Conservation (phyloP, 2,888 invertebrate genomes). For the Salpingus planirostris region DNA sequence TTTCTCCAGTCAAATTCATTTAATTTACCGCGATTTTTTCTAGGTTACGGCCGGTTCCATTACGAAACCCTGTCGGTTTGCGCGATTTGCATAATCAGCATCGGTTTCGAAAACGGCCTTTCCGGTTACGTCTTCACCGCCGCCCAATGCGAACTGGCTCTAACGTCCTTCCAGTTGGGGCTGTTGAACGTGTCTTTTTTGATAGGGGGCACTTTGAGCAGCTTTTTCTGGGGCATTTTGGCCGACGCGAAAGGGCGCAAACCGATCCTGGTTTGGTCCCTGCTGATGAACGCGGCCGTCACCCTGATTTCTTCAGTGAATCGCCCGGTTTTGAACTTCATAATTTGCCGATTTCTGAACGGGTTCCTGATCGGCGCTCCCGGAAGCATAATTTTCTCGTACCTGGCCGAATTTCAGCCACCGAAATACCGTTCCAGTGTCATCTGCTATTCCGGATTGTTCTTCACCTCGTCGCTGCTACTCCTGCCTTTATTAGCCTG, state of each 20-base stretch:
- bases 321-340: slow-evolving; percentile 17
- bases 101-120: slow-evolving; percentile 57
- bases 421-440: slow-evolving; percentile 49
- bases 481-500: slow-evolving; percentile 48
- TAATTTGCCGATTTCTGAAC: slow-evolving; percentile 52
- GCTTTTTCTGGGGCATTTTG: slow-evolving; percentile 71
- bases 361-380: slow-evolving; percentile 45
- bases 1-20: background rate
- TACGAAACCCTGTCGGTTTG: slow-evolving; percentile 54
- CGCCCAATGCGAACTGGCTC: slow-evolving; percentile 58
- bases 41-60: slow-evolving; percentile 65
- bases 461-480: slow-evolving; percentile 56
- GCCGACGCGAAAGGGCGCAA: slow-evolving; percentile 68
- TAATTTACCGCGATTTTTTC: slow-evolving; percentile 9
- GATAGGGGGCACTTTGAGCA: slow-evolving; percentile 62
- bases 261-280: slow-evolving; percentile 37
- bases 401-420: slow-evolving; percentile 58
- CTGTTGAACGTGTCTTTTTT: slow-evolving; percentile 64
- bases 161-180: slow-evolving; percentile 59
- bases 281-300: slow-evolving; percentile 44
- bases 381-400: slow-evolving; percentile 45
- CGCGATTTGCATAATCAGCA: slow-evolving; percentile 53
- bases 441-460: slow-evolving; percentile 55
- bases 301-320: slow-evolving; percentile 29
- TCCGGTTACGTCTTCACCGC: slow-evolving; percentile 66